Conservation (phyloP, 1,140 invertebrate genomes). For the Nomia melanderi region DNA sequence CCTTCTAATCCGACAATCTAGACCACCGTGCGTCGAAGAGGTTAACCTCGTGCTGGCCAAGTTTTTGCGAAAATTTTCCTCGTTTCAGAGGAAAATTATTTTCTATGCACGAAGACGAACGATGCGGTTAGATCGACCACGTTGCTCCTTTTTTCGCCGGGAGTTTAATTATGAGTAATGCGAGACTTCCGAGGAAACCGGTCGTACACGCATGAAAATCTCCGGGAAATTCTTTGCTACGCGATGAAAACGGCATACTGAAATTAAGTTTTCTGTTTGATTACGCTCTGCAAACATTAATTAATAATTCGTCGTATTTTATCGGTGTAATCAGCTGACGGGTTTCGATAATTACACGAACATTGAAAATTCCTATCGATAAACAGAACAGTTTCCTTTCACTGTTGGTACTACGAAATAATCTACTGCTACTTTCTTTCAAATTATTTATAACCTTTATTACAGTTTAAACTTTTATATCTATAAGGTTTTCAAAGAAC, state of each 20-base stretch:
- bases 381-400: too few species aligned
- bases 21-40: background rate
- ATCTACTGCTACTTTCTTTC: too few species aligned
- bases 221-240: background rate
- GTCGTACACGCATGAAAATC: background rate
- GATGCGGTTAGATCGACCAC: background rate
- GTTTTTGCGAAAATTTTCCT: background rate
- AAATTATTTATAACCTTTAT: too few species aligned
- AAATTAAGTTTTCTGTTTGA: background rate
- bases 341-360: too few species aligned
- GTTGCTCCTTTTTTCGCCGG: background rate
- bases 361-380: too few species aligned
- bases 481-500: too few species aligned
- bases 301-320: too few species aligned
- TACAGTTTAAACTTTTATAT: too few species aligned
- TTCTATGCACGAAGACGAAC: background rate
- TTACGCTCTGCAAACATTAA: too few species aligned
- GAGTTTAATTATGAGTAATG: constrained; percentile 4
- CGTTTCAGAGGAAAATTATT: background rate
- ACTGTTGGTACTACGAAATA: too few species aligned
- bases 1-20: too few species aligned
- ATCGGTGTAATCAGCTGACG: too few species aligned
- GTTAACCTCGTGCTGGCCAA: background rate
- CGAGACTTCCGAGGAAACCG: background rate
- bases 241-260: background rate